Evolutionary conservation across 2,888 invertebrate species (phyloP).

Genomic region (Erpobdella octoculata): DNA sequence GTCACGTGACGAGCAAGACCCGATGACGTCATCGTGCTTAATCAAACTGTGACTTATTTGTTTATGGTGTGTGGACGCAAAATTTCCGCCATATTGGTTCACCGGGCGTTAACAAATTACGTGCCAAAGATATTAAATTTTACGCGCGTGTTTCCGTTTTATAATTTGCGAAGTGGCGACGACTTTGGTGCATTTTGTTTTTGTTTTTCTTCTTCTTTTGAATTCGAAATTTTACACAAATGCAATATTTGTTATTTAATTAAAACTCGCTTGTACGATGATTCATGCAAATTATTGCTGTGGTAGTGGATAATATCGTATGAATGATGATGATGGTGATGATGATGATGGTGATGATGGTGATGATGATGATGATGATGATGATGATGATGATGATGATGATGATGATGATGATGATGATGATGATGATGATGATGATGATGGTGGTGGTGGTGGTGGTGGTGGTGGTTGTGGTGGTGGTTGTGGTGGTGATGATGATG

Average conservation of each 20-base stretch:
- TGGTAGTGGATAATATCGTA: too few species aligned
- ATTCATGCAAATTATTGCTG: too few species aligned
- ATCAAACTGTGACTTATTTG: conserved; percentile 12
- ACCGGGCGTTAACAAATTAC: background rate
- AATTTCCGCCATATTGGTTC: background rate
- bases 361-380: background rate
- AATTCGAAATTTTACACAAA: too few species aligned
- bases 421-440: background rate
- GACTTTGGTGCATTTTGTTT: too few species aligned
- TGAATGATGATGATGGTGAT: background rate
- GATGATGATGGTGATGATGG: background rate
- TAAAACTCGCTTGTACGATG: too few species aligned
- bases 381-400: background rate
- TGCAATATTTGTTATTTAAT: too few species aligned
- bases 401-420: background rate
- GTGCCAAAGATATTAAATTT: background rate
- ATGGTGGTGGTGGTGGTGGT: background rate
- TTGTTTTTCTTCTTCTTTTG: too few species aligned
- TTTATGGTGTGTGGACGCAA: background rate
- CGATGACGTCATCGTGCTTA: conserved; percentile 6
- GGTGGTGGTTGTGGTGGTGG: background rate
- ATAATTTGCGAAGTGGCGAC: too few species aligned
- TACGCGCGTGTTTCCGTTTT: background rate
- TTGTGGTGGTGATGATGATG: background rate
- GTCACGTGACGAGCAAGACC: background rate